Base-by-base conservation (phyloP, 2,888 invertebrate species). In the Smittia sp. region DNA sequence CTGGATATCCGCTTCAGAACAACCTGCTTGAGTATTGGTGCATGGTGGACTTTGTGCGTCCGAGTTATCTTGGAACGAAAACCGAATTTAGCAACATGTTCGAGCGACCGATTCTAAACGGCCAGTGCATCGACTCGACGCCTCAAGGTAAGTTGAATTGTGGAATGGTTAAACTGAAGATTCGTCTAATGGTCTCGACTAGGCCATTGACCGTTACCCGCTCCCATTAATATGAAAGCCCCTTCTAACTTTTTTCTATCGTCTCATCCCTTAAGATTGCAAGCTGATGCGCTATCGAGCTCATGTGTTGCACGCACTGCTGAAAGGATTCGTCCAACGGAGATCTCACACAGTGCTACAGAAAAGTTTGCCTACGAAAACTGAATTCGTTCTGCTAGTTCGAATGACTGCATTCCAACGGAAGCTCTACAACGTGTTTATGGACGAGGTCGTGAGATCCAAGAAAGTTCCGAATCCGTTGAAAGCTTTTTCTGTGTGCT, bases 71-170 rank as follows among this genome's bases (percentile, higher is more conserved):
- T 46, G 99, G 98, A 75, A 94, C 94, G 22, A 95, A 96, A 81
- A 94, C 95, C 0, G 97, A 98, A 82, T 99, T 99, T 81, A 92
- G 93, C 79, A 97, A 98, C 81, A 98, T 98, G 96, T 99, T 99
- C 81, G 98, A 98, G 80, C 86, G 97, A 13, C 99, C 99, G 0
- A 99, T 99, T 77, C 96, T 94, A 83, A 98, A 98, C 81, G 99
- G 98, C 0, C 98, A 98, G 83, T 98, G 98, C 82, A 92, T 94
- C 41, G 98, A 99, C 82, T 96, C 96, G 18, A 98, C 98, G 0
- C 93, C 94, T 0, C 90, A 93, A n/a, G n/a, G n/a, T n/a, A n/a
- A n/a, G n/a, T n/a, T n/a, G n/a, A n/a, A n/a, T n/a, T n/a, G n/a
- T n/a, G n/a, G n/a, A n/a, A n/a, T n/a, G n/a, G n/a, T n/a, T n/a